Base-by-base conservation (phyloP, 2,888 invertebrate species). In the Hesperia comma region DNA sequence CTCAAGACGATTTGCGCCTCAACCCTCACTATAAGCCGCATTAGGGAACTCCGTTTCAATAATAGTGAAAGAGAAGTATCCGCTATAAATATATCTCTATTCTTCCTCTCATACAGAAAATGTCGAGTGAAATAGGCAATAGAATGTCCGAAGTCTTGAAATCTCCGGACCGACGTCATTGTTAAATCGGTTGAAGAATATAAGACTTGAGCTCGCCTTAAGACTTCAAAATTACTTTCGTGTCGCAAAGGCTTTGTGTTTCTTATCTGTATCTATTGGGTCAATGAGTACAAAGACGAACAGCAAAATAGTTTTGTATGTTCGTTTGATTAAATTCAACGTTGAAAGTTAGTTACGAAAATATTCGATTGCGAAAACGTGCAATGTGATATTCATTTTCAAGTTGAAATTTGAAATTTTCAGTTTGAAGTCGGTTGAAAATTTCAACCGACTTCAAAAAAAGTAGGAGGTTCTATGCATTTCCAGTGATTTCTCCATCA, bases 221-320 rank as follows among this genome's bases (percentile, higher is more conserved):
- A 63, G 63, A 56, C 63, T 63, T 63, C 63, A 63, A 63, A 63
- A 63, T 63, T 63, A 63, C 63, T 56, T 56, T 63, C 63, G 49
- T 57, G 63, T 63, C 56, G 32, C 63, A 63, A 19, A 49, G 56
- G 37, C 46, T 49, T 56, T 56, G 49, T 63, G 56, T 56, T 21
- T 6, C 37, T 21, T 56, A 49, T 63, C 46, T 63, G 49, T 56
- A 49, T 49, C 46, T 21, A 40, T 5, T 57, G 41, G 56, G 40
- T 56, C 49, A 15, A 15, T 37, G 37, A 37, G 37, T 37, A 37
- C 6, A 15, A 33, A 6, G 26, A 43, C 32, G 33, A 55, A 26
- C 32, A 8, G 1, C 5, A 7, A 43, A 55, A 46, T 46, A 54
- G 46, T 19, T 33, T n/a, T 33, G 63, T 41, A 6, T 14, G 60